Evolutionary conservation across 2,113 vertebrate genomes (phyloP).

Genomic region (Thermophis baileyi): DNA sequence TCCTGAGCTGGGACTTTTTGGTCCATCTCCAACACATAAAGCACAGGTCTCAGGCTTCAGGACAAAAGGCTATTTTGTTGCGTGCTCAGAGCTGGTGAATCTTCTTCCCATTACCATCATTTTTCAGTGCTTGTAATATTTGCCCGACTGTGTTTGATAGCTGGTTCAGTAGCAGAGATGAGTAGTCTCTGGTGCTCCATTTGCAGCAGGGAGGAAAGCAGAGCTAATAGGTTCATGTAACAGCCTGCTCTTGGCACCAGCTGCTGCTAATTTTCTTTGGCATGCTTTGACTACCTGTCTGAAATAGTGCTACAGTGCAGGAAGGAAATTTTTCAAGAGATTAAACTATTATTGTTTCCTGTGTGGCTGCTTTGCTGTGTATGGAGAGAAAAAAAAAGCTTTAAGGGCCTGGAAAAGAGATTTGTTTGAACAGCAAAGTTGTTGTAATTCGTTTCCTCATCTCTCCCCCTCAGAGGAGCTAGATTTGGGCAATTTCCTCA

Average conservation of each 20-base stretch:
- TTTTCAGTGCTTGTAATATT: slow-evolving; percentile 4
- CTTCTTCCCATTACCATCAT: neutral
- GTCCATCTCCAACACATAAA: neutral
- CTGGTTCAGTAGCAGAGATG: neutral
- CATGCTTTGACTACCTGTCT: slow-evolving; percentile 71
- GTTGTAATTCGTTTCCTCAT: slow-evolving; percentile 68
- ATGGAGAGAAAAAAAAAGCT: slow-evolving; percentile 63
- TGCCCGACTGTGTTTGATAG: slow-evolving; percentile 6
- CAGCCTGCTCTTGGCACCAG: slow-evolving; percentile 67
- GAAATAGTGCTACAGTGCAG: slow-evolving; percentile 68
- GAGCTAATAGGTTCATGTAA: slow-evolving; percentile 54
- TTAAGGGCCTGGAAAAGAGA: slow-evolving; percentile 76
- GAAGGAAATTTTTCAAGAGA: slow-evolving; percentile 84
- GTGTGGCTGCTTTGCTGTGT: slow-evolving; percentile 71
- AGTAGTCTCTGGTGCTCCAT: slow-evolving; percentile 30
- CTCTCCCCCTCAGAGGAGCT: slow-evolving; percentile 63
- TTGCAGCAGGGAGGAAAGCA: slow-evolving; percentile 38
- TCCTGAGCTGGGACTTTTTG: neutral
- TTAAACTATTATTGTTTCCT: slow-evolving; percentile 86
- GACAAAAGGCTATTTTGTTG: neutral
- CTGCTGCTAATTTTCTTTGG: slow-evolving; percentile 70
- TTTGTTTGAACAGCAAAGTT: slow-evolving; percentile 75
- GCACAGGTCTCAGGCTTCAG: neutral
- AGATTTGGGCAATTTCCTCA: slow-evolving; percentile 80
- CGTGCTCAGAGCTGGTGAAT: neutral